Evolutionary conservation across 2,888 invertebrate species (phyloP).

Genomic region (Hydrotaea cyrtoneurina): DNA sequence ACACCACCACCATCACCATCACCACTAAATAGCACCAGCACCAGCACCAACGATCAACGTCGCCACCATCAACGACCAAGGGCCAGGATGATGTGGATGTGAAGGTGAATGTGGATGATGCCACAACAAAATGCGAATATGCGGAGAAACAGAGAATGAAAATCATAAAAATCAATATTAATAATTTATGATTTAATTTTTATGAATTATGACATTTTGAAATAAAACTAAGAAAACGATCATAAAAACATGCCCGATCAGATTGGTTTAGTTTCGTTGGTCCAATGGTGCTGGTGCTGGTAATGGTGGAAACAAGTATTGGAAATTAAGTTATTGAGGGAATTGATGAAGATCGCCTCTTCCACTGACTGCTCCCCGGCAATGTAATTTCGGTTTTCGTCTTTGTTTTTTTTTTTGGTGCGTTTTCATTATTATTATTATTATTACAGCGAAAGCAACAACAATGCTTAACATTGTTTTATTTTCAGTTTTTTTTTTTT

Average conservation of each 20-base stretch:
- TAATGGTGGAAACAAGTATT: slow-evolving; percentile 9
- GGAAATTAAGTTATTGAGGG: slow-evolving; percentile 56
- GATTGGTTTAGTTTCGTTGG: not conserved
- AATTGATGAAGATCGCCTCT: slow-evolving; percentile 18
- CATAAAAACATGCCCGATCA: slow-evolving; percentile 49
- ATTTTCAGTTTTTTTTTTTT: no score
- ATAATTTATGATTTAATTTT: slow-evolving; percentile 80
- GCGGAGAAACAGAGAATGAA: slow-evolving; percentile 30
- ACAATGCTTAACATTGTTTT: slow-evolving; percentile 54
- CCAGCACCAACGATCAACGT: not conserved
- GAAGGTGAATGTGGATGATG: not conserved
- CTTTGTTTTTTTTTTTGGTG: not conserved
- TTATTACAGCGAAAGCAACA: slow-evolving; percentile 39
- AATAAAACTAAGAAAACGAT: slow-evolving; percentile 63
- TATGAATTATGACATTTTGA: slow-evolving; percentile 78
- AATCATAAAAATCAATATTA: slow-evolving; percentile 65
- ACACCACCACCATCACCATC: slow-evolving; percentile 54
- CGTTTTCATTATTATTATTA: slow-evolving; percentile 55
- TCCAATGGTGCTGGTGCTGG: not conserved
- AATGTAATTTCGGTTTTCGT: slow-evolving; percentile 11
- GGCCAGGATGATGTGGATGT: not conserved
- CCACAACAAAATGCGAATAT: slow-evolving; percentile 28
- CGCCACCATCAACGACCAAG: not conserved
- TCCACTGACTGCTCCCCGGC: not conserved
- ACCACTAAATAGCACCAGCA: slow-evolving; percentile 16